Percentiles rank a stretch among this genome's conserved stretches.
Evolutionary conservation across 2,113 vertebrate species (phyloP).

Genomic region (Cromileptes altivelis): DNA sequence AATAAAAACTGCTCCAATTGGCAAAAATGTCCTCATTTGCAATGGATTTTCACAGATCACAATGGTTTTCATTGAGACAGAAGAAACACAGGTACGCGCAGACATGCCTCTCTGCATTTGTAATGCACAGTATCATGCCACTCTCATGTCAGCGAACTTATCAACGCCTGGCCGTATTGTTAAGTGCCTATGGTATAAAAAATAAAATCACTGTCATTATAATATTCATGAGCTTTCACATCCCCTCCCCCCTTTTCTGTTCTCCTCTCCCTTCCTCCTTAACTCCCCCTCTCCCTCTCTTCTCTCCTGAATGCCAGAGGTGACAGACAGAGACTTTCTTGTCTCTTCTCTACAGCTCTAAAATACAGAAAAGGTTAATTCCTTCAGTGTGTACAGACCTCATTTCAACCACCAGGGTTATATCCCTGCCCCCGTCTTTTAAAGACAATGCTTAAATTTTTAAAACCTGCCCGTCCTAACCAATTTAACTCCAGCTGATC

Average conservation of each 20-base stretch:
- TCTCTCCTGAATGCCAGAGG: constrained; percentile 73
- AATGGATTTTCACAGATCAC: background rate
- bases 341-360: constrained; percentile 65
- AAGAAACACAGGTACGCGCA: background rate
- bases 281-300: constrained; percentile 19
- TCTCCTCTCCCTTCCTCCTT: constrained; percentile 17
- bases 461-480: constrained; percentile 81
- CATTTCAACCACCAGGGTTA: constrained; percentile 73
- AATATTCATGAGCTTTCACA: constrained; percentile 71
- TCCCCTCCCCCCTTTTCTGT: constrained; percentile 30
- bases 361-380: constrained; percentile 81
- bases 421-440: constrained; percentile 73
- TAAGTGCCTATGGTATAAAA: constrained; percentile 46
- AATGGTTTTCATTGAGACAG: background rate
- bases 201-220: constrained; percentile 60
- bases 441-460: constrained; percentile 84
- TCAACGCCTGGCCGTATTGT: constrained; percentile 33
- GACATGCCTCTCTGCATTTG: background rate
- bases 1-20: background rate
- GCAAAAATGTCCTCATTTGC: background rate
- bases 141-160: constrained; percentile 43
- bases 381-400: constrained; percentile 68
- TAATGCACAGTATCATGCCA: constrained; percentile 38
- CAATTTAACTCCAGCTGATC: constrained; percentile 84
- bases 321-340: constrained; percentile 69